Conservation (phyloP, 2,113 vertebrate species). For the Sitta europaea region DNA sequence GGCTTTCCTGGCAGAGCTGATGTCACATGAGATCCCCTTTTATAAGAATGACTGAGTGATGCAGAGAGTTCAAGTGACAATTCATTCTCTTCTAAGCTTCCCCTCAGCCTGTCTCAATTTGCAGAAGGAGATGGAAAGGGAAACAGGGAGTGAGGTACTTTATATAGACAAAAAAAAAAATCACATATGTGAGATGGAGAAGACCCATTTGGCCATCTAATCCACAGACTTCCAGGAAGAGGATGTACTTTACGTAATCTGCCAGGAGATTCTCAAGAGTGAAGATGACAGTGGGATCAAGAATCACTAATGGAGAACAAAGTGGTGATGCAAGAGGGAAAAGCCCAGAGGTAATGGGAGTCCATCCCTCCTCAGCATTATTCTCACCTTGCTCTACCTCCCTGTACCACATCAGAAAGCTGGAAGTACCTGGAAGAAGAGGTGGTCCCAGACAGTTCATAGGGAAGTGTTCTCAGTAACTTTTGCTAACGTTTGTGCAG, state of each 20-base stretch:
- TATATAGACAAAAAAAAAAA: constrained; percentile 6
- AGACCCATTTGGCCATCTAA: neutral
- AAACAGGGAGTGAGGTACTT: neutral
- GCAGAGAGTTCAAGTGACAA: constrained; percentile 20
- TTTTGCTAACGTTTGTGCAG: neutral
- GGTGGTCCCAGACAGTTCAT: neutral
- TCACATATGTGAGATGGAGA: neutral
- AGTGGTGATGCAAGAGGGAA: neutral
- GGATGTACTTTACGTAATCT: neutral
- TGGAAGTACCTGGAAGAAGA: neutral
- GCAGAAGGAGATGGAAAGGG: neutral
- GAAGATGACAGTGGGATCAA: neutral
- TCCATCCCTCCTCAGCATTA: neutral
- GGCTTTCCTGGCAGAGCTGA: neutral
- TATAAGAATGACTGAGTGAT: constrained; percentile 44
- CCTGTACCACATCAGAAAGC: neutral
- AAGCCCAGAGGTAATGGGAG: neutral
- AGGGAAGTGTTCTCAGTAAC: neutral
- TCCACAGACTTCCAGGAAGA: neutral
- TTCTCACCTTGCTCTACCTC: neutral
- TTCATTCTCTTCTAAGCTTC: constrained; percentile 20
- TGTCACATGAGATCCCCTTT: neutral
- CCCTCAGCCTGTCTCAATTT: constrained; percentile 22
- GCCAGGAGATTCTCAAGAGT: neutral
- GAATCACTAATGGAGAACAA: neutral